phyloP scores from a whole-genome alignment of 2,113 vertebrate genomes.

The Cyanocitta stelleri region DNA sequence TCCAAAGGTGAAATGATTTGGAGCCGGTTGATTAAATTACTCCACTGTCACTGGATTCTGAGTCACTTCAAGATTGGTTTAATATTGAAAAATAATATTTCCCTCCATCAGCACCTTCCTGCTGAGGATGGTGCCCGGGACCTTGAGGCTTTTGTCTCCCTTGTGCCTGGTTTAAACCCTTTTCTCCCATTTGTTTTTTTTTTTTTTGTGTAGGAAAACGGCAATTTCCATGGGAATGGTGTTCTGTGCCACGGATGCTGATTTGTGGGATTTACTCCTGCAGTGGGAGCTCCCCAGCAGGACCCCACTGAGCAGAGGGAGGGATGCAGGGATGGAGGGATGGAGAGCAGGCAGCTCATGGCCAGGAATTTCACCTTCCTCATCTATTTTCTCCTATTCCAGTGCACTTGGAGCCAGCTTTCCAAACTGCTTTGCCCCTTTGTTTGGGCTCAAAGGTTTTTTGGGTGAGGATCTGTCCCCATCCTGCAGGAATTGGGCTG shows the following conservation, averaged over 20 bases:
- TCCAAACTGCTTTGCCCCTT: not conserved
- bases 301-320: not conserved
- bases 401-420: not conserved
- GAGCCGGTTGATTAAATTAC: slow-evolving; percentile 16
- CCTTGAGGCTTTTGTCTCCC: accelerated
- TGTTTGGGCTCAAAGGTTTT: not conserved
- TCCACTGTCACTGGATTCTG: not conserved
- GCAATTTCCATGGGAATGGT: not conserved
- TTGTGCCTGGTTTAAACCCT: not conserved
- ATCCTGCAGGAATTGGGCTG: not conserved
- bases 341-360: not conserved
- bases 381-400: not conserved
- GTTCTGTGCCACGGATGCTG: not conserved
- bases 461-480: not conserved
- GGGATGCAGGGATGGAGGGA: not conserved
- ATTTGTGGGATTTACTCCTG: not conserved
- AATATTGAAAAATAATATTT: slow-evolving; percentile 6
- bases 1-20: slow-evolving; percentile 4
- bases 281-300: not conserved
- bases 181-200: not conserved
- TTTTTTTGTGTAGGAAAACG: not conserved
- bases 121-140: accelerated
- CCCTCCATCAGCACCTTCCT: not conserved
- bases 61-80: not conserved
- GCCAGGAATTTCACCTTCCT: not conserved